Conservation (phyloP, 2,888 invertebrate genomes). For the Anoplius nigerrimus region DNA sequence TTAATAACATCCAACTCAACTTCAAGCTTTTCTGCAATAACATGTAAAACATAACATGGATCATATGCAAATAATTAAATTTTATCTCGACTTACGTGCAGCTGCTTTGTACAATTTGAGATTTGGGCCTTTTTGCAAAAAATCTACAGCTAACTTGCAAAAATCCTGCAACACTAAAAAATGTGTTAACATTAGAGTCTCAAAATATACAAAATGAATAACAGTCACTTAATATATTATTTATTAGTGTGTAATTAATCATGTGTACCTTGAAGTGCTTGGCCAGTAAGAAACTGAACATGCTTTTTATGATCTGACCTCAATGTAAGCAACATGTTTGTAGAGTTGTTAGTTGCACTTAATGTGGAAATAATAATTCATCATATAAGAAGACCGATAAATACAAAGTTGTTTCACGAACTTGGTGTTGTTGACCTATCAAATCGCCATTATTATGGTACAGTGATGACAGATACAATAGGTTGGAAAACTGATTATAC, state of each 20-base stretch:
- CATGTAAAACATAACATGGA: not conserved
- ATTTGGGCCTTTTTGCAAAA: conserved; percentile 82
- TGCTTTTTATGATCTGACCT: conserved; percentile 79
- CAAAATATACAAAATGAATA: too few species aligned
- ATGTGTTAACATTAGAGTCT: conserved; percentile 26
- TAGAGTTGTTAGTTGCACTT: not conserved
- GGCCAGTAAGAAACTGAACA: conserved; percentile 76
- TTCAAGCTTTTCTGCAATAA: conserved; percentile 78
- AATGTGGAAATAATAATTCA: too few species aligned
- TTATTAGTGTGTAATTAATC: conserved; percentile 24
- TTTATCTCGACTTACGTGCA: conserved; percentile 76
- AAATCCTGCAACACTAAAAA: conserved; percentile 82
- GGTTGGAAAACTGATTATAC: too few species aligned
- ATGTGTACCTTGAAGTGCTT: conserved; percentile 76
- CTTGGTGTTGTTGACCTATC: too few species aligned
- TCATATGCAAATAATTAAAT: not conserved
- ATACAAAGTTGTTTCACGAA: too few species aligned
- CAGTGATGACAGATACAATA: too few species aligned
- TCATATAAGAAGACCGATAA: too few species aligned
- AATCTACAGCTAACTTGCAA: conserved; percentile 82
- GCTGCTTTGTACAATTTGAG: conserved; percentile 80
- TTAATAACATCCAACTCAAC: conserved; percentile 78
- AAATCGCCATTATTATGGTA: too few species aligned
- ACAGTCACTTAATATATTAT: not conserved
- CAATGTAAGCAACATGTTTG: conserved; percentile 64